phyloP scores from a whole-genome alignment of 1,140 invertebrate species.

The Ooceraea biroi region DNA sequence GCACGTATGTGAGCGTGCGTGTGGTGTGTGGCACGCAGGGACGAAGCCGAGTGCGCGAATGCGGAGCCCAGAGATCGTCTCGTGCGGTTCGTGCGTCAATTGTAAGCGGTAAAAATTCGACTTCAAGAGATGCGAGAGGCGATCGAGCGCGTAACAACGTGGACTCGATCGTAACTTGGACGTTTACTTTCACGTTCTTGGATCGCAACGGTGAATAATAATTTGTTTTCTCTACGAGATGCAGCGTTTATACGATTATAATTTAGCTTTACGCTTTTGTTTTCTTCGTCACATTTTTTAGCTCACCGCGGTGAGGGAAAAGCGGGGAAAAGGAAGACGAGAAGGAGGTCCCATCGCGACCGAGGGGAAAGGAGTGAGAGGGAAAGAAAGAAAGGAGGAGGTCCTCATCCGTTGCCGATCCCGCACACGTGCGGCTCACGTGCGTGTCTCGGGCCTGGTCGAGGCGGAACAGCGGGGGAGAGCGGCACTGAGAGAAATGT shows the following conservation, averaged over 20 bases:
- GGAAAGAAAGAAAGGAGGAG: background rate
- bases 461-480: background rate
- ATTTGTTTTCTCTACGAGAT: background rate
- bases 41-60: slow-evolving; percentile 14
- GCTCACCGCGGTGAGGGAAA: background rate
- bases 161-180: background rate
- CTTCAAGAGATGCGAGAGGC: background rate
- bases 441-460: slow-evolving; percentile 38
- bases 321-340: background rate
- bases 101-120: slow-evolving; percentile 18
- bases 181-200: slow-evolving; percentile 19
- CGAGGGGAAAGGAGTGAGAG: background rate
- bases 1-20: background rate
- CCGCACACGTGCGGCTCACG: slow-evolving; percentile 66
- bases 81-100: background rate
- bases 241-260: slow-evolving; percentile 12
- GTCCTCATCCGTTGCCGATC: slow-evolving; percentile 47
- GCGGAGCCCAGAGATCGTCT: background rate
- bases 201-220: background rate
- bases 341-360: background rate
- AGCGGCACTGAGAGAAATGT: slow-evolving; percentile 3
- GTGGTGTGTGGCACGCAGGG: slow-evolving; percentile 39
- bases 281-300: slow-evolving; percentile 5
- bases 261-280: background rate
- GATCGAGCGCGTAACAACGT: background rate